Conservation (phyloP, 2,113 vertebrate species). For the Hystrix brachyura region DNA sequence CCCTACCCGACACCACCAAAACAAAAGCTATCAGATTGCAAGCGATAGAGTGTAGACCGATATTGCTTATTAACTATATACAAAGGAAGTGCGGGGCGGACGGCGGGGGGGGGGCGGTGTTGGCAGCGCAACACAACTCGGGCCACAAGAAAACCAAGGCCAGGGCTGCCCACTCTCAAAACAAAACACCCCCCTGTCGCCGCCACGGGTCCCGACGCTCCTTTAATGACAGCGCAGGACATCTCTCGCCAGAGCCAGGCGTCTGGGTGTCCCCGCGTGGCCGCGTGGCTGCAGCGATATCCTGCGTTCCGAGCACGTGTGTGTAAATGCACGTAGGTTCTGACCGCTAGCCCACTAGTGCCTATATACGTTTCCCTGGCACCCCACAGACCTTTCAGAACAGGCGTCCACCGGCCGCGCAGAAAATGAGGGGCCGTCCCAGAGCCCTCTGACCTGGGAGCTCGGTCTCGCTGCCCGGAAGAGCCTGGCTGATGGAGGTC, state of each 20-base stretch:
- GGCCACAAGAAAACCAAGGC: slow-evolving; percentile 37
- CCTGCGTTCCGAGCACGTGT: slow-evolving; percentile 56
- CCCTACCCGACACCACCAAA: slow-evolving; percentile 65
- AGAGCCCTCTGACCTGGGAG: not conserved
- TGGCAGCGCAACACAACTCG: not conserved
- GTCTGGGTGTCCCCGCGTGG: not conserved
- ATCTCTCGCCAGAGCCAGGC: not conserved
- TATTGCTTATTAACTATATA: slow-evolving; percentile 47
- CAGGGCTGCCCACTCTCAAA: slow-evolving; percentile 14
- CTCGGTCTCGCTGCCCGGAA: not conserved
- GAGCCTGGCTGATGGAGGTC: not conserved
- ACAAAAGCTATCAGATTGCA: slow-evolving; percentile 75
- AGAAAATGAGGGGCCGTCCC: not conserved
- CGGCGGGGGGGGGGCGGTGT: not conserved
- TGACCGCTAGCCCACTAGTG: not conserved
- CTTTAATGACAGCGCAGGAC: not conserved
- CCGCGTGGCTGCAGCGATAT: not conserved
- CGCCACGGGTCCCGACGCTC: not conserved
- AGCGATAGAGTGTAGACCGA: not conserved
- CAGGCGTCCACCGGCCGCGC: rapidly evolving
- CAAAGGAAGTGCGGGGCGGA: slow-evolving; percentile 51
- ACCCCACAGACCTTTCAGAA: not conserved
- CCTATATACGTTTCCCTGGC: not conserved
- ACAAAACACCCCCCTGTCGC: slow-evolving; percentile 10
- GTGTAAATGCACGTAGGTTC: not conserved